These are phyloP conservation scores for Hylomyscus alleni DNA, from an alignment of 2,797 vertebrate genomes.

Conservation along the genomic window DNA sequence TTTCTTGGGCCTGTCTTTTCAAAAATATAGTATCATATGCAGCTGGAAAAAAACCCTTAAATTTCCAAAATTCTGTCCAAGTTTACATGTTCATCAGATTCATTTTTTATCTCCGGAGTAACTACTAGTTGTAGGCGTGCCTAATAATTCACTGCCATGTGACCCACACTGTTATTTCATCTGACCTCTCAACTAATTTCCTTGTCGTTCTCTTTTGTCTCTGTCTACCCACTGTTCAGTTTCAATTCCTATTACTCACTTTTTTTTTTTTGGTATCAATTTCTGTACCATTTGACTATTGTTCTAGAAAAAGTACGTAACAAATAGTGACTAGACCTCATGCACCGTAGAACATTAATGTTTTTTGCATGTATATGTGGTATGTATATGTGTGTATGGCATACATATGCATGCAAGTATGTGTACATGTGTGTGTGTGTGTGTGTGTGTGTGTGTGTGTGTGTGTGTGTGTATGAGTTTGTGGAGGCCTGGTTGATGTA, in stretches of 20 bases:
- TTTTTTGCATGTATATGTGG: background rate
- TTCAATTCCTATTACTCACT: background rate
- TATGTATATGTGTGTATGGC: background rate
- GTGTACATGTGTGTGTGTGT: background rate
- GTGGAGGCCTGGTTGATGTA: background rate
- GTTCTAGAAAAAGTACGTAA: background rate
- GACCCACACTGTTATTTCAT: background rate
- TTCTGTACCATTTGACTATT: background rate
- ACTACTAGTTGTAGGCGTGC: background rate
- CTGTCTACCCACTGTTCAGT: background rate
- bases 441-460: background rate
- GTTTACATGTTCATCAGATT: background rate
- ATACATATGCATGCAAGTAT: background rate
- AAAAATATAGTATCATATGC: background rate
- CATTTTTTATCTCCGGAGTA: background rate
- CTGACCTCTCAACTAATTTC: background rate
- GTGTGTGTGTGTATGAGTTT: background rate
- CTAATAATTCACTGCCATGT: background rate
- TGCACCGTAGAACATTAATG: background rate
- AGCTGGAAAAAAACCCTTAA: background rate
- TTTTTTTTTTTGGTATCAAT: background rate
- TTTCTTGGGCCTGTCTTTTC: background rate
- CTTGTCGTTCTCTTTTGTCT: background rate
- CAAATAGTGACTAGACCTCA: background rate
- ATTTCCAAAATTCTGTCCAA: constrained; percentile 32